Conservation (phyloP, 2,888 invertebrate species). For the Lumbricus terrestris region DNA sequence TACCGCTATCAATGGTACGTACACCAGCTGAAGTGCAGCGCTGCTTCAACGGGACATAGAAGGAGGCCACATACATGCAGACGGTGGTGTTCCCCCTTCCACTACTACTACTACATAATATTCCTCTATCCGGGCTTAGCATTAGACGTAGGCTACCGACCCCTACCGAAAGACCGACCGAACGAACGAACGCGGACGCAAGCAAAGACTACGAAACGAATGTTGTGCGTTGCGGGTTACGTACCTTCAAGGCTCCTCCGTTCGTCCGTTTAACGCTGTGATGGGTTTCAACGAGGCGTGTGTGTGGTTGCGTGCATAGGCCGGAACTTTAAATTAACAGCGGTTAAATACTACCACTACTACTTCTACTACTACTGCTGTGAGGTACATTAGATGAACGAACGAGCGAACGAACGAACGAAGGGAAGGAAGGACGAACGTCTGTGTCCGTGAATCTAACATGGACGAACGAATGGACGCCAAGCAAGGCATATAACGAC, state of each 20-base stretch:
- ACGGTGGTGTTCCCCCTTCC: neutral
- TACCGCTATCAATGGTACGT: neutral
- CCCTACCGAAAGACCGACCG: neutral
- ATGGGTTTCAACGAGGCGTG: neutral
- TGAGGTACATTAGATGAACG: neutral
- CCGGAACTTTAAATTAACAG: neutral
- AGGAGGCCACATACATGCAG: neutral
- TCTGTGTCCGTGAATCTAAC: neutral
- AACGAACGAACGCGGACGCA: neutral
- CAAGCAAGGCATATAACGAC: neutral
- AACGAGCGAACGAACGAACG: constrained; percentile 3
- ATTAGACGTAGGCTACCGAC: neutral
- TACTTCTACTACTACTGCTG: neutral
- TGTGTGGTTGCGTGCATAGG: too few species aligned
- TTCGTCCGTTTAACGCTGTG: neutral
- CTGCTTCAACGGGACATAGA: neutral
- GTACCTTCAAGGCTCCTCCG: neutral
- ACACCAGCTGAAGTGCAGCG: neutral
- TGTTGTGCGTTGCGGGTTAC: neutral
- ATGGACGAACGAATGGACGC: neutral
- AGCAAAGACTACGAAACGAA: neutral
- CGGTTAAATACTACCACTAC: neutral
- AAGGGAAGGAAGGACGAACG: neutral
- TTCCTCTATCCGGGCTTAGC: neutral
- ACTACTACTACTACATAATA: neutral